Conservation (phyloP, 1,140 invertebrate genomes). For the Plodia interpunctella region DNA sequence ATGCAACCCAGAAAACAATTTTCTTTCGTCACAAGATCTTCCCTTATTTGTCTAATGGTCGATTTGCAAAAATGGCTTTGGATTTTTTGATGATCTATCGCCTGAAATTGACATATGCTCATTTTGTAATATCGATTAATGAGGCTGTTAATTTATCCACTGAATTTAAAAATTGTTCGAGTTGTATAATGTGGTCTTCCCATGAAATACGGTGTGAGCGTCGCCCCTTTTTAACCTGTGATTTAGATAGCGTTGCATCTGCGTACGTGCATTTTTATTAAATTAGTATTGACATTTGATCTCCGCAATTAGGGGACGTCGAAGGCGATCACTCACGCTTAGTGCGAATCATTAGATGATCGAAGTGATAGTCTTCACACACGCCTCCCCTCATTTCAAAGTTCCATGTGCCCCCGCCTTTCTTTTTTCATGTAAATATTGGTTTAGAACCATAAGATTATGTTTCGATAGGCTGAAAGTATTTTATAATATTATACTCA, state of each 20-base stretch:
- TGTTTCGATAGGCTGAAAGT: constrained; percentile 70
- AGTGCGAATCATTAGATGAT: constrained; percentile 14
- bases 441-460: constrained; percentile 65
- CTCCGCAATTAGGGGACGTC: background rate
- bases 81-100: too few relatives aligned
- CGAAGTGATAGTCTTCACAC: background rate
- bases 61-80: too few relatives aligned
- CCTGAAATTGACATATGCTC: too few relatives aligned
- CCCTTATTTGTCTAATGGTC: too few relatives aligned
- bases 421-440: constrained; percentile 66
- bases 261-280: constrained; percentile 9
- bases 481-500: constrained; percentile 73
- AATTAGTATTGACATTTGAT: constrained; percentile 9
- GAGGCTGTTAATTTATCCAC: too few relatives aligned
- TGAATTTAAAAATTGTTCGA: background rate
- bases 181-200: background rate
- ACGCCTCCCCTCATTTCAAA: constrained; percentile 23
- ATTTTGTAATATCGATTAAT: too few relatives aligned
- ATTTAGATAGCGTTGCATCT: constrained; percentile 12
- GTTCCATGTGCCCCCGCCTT: constrained; percentile 46
- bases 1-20: too few relatives aligned
- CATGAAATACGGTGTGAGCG: background rate
- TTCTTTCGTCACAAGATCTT: too few relatives aligned
- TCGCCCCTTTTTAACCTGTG: constrained; percentile 8
- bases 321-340: background rate